phyloP scores from a whole-genome alignment of 2,888 invertebrate genomes.

The Cheilosia urbana region DNA sequence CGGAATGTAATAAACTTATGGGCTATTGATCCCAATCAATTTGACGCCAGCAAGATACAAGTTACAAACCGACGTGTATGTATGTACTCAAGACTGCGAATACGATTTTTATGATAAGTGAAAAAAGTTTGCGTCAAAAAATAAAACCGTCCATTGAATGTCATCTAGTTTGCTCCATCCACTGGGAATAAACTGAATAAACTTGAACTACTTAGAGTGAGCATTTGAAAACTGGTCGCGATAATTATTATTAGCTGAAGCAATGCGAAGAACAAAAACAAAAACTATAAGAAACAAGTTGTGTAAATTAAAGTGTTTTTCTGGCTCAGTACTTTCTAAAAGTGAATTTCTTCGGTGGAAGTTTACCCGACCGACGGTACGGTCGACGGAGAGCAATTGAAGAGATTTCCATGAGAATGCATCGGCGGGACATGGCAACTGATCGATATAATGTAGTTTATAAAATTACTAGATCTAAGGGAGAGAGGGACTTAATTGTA shows the following conservation, averaged over 20 bases:
- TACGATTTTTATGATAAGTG: conserved; percentile 22
- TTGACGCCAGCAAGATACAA: conserved; percentile 3
- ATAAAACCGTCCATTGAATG: conserved; percentile 16
- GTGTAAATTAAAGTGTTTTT: conserved; percentile 42
- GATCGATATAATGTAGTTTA: conserved; percentile 33
- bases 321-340: conserved; percentile 67
- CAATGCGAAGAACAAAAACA: not conserved
- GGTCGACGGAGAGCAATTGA: not conserved
- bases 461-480: conserved; percentile 8
- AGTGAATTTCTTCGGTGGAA: conserved; percentile 58
- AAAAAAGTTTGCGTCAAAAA: not conserved
- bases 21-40: conserved; percentile 38
- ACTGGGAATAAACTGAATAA: conserved; percentile 55
- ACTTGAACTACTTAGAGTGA: conserved; percentile 57
- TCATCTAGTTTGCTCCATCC: conserved; percentile 26
- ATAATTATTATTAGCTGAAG: conserved; percentile 46
- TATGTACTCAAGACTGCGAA: not conserved
- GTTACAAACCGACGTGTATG: not conserved
- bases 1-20: conserved; percentile 10
- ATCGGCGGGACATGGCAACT: conserved; percentile 22
- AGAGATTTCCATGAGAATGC: conserved; percentile 41
- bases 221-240: conserved; percentile 51
- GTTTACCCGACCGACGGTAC: not conserved
- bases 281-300: conserved; percentile 32
- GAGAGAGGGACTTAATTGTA: too few relatives aligned